Conservation (phyloP, 1,140 invertebrate genomes). For the Drosophila dunni region DNA sequence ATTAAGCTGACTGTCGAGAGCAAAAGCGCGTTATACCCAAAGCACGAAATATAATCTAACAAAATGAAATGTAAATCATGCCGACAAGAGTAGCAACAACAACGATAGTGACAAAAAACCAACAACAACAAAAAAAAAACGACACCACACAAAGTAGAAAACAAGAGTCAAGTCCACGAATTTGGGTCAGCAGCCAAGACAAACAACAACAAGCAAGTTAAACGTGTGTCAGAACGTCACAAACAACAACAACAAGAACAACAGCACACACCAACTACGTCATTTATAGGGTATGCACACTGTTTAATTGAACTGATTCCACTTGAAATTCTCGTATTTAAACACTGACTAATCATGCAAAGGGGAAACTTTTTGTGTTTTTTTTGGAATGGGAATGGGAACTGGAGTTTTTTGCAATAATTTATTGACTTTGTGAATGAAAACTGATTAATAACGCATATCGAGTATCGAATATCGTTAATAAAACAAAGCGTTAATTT, state of each 20-base stretch:
- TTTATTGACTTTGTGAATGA: slow-evolving; percentile 4
- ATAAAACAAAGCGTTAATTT: background rate
- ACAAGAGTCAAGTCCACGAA: slow-evolving; percentile 64
- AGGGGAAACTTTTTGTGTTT: slow-evolving; percentile 17
- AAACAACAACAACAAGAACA: slow-evolving; percentile 22
- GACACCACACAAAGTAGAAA: slow-evolving; percentile 55
- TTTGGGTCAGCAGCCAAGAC: slow-evolving; percentile 62
- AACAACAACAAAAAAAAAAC: slow-evolving; percentile 20
- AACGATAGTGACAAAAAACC: slow-evolving; percentile 9
- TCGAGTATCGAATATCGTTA: slow-evolving; percentile 2
- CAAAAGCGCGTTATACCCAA: slow-evolving; percentile 24
- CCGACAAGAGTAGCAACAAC: slow-evolving; percentile 14
- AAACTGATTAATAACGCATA: slow-evolving; percentile 3
- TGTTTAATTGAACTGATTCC: slow-evolving; percentile 73
- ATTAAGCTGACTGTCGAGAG: slow-evolving; percentile 41
- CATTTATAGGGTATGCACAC: slow-evolving; percentile 53
- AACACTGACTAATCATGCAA: slow-evolving; percentile 50
- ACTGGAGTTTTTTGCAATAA: background rate
- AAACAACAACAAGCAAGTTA: slow-evolving; percentile 22
- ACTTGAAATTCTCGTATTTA: slow-evolving; percentile 47
- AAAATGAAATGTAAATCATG: slow-evolving; percentile 55
- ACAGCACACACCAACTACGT: slow-evolving; percentile 31
- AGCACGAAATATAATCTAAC: slow-evolving; percentile 38
- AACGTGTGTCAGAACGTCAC: slow-evolving; percentile 9
- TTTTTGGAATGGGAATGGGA: too few species aligned